A percentile compares a stretch with the other conserved stretches of the same genome.
Evolutionary conservation across 2,888 invertebrate species (phyloP).

Genomic region (Erannis defoliaria): DNA sequence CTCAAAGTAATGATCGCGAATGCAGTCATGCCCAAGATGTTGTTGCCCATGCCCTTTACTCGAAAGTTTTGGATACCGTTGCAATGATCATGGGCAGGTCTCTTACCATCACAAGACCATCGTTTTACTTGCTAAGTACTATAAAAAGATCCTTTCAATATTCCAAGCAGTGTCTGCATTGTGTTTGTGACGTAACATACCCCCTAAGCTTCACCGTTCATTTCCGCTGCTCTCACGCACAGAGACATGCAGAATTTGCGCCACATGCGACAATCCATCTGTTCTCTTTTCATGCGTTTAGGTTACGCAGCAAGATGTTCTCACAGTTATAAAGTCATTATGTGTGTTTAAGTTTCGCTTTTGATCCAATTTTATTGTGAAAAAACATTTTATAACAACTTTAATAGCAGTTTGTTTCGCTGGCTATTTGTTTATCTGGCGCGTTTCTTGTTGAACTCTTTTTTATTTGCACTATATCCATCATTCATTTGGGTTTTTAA

Average conservation of each 20-base stretch:
- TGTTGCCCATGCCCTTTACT: too few species aligned
- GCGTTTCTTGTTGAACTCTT: not conserved
- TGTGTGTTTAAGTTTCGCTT: slow-evolving; percentile 53
- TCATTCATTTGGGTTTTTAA: too few species aligned
- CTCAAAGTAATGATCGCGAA: too few species aligned
- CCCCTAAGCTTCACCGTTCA: slow-evolving; percentile 31
- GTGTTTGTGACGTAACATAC: slow-evolving; percentile 22
- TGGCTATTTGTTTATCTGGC: not conserved
- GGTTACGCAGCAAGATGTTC: slow-evolving; percentile 53
- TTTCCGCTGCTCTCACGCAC: slow-evolving; percentile 60
- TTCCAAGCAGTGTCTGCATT: not conserved
- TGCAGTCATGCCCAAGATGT: too few species aligned
- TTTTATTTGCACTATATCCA: not conserved
- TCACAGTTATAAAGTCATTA: slow-evolving; percentile 53
- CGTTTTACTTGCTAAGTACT: too few species aligned
- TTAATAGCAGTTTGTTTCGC: not conserved
- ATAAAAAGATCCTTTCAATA: too few species aligned
- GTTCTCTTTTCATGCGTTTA: slow-evolving; percentile 55
- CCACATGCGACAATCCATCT: slow-evolving; percentile 51
- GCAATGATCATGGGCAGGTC: too few species aligned
- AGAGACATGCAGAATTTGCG: slow-evolving; percentile 73
- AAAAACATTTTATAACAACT: slow-evolving; percentile 2
- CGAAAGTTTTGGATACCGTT: too few species aligned
- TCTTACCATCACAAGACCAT: too few species aligned
- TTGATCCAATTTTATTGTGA: slow-evolving; percentile 42